A percentile compares a stretch with the other conserved stretches of the same genome.
Conservation (phyloP, 2,797 vertebrate species). For the Sciurus vulgaris region DNA sequence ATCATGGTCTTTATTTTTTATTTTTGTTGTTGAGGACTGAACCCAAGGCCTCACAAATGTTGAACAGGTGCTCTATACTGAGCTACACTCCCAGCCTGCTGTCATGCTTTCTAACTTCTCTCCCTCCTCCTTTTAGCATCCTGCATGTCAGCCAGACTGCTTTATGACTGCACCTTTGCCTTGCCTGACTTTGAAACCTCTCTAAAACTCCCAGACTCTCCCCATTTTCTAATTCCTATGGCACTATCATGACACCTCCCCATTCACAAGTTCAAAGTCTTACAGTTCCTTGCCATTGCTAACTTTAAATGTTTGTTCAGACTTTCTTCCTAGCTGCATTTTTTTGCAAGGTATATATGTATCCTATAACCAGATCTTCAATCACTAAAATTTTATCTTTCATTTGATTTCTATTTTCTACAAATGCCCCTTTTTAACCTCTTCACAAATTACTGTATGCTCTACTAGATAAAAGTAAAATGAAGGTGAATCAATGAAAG, state of each 20-base stretch:
- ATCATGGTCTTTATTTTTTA: background rate
- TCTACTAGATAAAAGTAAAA: background rate
- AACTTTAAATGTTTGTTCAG: background rate
- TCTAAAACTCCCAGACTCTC: constrained; percentile 2
- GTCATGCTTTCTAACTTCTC: background rate
- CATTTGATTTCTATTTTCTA: background rate
- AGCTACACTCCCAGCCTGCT: background rate
- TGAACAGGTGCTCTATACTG: background rate
- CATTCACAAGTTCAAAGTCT: background rate
- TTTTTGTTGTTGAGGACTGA: background rate
- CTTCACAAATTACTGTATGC: constrained; percentile 23
- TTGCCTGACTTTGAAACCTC: constrained; percentile 31
- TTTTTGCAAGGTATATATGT: background rate
- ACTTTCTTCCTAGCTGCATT: constrained; percentile 10
- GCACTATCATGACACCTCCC: background rate
- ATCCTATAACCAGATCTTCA: background rate
- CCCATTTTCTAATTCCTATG: background rate
- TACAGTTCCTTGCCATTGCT: background rate
- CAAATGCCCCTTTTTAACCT: background rate
- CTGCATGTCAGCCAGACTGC: background rate
- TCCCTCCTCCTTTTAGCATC: background rate
- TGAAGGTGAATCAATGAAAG: constrained; percentile 27
- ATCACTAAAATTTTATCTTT: background rate
- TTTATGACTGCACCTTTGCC: background rate
- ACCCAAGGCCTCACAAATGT: background rate